phyloP scores from a whole-genome alignment of 2,888 invertebrate genomes.

The Pseudococcus longispinus region DNA sequence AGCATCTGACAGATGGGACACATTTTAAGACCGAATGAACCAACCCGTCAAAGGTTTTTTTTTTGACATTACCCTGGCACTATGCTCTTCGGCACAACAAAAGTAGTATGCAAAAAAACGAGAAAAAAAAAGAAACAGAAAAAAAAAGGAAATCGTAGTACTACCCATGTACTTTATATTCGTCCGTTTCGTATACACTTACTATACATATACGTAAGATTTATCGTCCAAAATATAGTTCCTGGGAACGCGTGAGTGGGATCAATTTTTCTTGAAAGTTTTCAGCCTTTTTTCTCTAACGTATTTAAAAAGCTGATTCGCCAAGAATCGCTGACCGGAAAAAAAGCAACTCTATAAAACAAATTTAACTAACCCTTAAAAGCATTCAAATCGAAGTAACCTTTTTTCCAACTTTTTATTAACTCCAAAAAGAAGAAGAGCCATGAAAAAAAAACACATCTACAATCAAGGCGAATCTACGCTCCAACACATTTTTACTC shows the following conservation, averaged over 20 bases:
- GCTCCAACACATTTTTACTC: not conserved
- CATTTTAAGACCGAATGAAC: constrained; percentile 43
- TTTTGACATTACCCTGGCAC: constrained; percentile 30
- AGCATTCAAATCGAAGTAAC: constrained; percentile 42
- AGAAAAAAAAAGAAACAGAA: not conserved
- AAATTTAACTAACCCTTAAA: constrained; percentile 46
- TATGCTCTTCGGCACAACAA: not conserved
- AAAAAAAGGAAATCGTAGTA: constrained; percentile 7
- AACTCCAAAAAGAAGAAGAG: not conserved
- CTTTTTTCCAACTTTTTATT: not conserved
- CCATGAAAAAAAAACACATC: not conserved
- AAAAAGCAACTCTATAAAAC: constrained; percentile 43
- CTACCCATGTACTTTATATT: constrained; percentile 38
- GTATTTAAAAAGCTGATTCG: constrained; percentile 46
- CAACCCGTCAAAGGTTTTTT: constrained; percentile 43
- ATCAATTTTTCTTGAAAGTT: constrained; percentile 41
- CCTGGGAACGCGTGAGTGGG: constrained; percentile 41
- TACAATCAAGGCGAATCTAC: constrained; percentile 12
- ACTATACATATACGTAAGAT: not conserved
- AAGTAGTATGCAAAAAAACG: not conserved
- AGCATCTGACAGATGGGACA: constrained; percentile 40
- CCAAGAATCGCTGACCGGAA: constrained; percentile 39
- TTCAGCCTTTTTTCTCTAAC: constrained; percentile 21
- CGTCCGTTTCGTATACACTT: constrained; percentile 7
- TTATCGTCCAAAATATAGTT: constrained; percentile 40